Evolutionary conservation across 2,113 vertebrate species (phyloP), one percentile per base, ranked within the genome.

Genomic region (Myotis davidii): DNA sequence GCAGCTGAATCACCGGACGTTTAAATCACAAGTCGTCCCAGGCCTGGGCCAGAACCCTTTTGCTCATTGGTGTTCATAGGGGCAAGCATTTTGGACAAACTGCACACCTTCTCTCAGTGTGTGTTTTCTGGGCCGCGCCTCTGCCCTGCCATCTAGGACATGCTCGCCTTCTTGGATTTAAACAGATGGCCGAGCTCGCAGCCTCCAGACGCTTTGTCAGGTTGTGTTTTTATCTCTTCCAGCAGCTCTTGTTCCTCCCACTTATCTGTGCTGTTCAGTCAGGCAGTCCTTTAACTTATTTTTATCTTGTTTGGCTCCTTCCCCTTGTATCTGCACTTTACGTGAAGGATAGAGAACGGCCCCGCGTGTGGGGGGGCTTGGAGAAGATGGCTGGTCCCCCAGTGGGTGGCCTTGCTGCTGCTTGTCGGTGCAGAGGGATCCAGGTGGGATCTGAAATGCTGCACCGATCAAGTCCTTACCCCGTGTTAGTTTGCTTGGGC

Each of bases 241-340:
- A 0, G 4, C 76, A 20, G 65, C 79, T 23, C 78, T 82, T n/a
- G 5, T 81, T 76, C 79, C 76, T 32, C 85, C 81, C 25, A 6
- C 27, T 92, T 90, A 87, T 96, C 94, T 37, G 65, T 45, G n/a
- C 82, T 45, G 86, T 77, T 69, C 88, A 27, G 81, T 52, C 69
- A 89, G 42, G 50, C 85, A 25, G 2, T 39, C 84, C 54, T 77
- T 65, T 37, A 52, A 45, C 76, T 95, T 77, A 14, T 84, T 83
- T 92, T 88, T 90, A 87, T 95, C 88, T 90, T 61, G 70, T 93
- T 92, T 54, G 52, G 29, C 23, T 86, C 29, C n/a, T 52, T 90
- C 92, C 12, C 81, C 77, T 70, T 69, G 93, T 76, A n/a, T 69
- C 88, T 93, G 27, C 29, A 23, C 54, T 84, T 74, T 78, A 32